phyloP scores from a whole-genome alignment of 2,888 invertebrate species.

The Anagyrus pseudococci region DNA sequence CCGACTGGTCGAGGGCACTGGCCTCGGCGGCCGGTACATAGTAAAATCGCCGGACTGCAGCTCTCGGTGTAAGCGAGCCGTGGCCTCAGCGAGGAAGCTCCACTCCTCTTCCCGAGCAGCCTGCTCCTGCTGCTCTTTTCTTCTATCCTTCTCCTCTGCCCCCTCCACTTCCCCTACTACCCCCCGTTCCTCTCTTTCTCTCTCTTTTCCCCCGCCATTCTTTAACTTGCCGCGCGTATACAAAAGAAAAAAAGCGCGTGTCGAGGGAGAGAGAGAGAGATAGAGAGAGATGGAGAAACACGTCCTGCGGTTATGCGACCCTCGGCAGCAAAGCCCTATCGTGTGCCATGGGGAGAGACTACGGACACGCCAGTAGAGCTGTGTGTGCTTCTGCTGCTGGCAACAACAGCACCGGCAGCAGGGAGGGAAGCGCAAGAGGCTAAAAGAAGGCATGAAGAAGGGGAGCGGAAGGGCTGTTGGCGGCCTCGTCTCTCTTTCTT shows the following conservation, averaged over 20 bases:
- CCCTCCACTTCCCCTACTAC: no score
- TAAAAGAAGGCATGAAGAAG: constrained; percentile 1
- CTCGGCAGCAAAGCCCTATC: no score
- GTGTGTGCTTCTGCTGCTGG: no score
- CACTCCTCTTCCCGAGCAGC: constrained; percentile 13
- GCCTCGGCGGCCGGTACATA: constrained; percentile 48
- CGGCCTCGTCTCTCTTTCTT: no score
- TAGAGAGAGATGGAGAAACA: constrained; percentile 14
- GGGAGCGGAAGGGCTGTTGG: constrained; percentile 10
- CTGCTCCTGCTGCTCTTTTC: constrained; percentile 28
- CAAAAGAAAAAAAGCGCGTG: not conserved
- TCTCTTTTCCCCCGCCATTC: not conserved
- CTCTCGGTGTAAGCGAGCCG: no score
- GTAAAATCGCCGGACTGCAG: no score
- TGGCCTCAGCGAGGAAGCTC: no score
- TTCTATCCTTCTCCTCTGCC: not conserved
- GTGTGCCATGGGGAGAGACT: no score
- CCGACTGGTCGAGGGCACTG: constrained; percentile 56
- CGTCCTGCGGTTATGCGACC: no score
- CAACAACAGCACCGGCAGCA: constrained; percentile 18
- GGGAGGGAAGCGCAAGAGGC: constrained; percentile 19
- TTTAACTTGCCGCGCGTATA: no score
- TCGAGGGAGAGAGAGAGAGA: no score
- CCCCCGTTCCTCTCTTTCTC: constrained; percentile 28
- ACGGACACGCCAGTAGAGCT: no score